Percentiles rank a stretch among this genome's conserved stretches.
Evolutionary conservation across 2,113 vertebrate genomes (phyloP).

Genomic region (Mola mola): DNA sequence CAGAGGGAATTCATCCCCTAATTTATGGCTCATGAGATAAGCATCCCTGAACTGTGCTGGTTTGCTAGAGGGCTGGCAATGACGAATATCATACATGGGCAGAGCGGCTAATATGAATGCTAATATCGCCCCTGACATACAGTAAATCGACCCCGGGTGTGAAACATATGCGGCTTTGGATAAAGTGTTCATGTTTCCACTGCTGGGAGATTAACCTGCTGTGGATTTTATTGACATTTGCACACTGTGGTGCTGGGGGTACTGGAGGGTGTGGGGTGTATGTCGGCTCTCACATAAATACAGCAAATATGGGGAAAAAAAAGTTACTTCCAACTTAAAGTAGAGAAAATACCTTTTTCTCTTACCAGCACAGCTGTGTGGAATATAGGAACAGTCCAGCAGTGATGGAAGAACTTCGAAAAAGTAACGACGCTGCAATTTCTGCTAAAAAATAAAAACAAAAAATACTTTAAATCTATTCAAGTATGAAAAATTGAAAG

Average conservation of each 20-base stretch:
- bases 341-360: too few relatives aligned
- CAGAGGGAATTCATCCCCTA: slow-evolving; percentile 75
- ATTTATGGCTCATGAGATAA: slow-evolving; percentile 83
- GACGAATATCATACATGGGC: slow-evolving; percentile 76
- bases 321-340: too few relatives aligned
- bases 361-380: too few relatives aligned
- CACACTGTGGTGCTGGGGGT: slow-evolving; percentile 50
- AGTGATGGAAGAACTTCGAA: neutral
- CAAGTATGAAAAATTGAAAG: too few relatives aligned
- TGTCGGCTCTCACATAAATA: slow-evolving; percentile 1
- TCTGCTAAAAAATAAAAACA: neutral
- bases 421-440: neutral
- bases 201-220: slow-evolving; percentile 75
- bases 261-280: slow-evolving; percentile 26
- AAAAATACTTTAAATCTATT: too few relatives aligned
- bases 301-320: too few relatives aligned
- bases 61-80: slow-evolving; percentile 73
- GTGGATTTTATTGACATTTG: slow-evolving; percentile 79
- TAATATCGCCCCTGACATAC: slow-evolving; percentile 79
- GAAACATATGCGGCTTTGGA: slow-evolving; percentile 77
- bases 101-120: slow-evolving; percentile 78
- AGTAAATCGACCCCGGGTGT: slow-evolving; percentile 78
- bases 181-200: slow-evolving; percentile 79
- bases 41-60: slow-evolving; percentile 74
- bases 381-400: neutral